These are phyloP conservation scores for Edolisoma coerulescens DNA, from an alignment of 2,113 vertebrate genomes.

Conservation along the genomic window DNA sequence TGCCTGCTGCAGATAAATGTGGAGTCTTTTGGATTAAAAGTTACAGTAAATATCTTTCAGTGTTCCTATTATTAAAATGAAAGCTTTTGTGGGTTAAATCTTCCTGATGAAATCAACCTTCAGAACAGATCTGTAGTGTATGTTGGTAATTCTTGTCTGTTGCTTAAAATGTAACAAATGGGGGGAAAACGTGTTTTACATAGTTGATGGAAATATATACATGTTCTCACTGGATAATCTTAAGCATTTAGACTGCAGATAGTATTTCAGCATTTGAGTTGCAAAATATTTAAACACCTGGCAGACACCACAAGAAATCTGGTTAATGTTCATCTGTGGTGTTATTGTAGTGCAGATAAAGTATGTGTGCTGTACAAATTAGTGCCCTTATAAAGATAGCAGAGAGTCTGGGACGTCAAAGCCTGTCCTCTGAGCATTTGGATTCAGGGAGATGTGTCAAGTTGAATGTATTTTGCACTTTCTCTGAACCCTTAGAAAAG, in stretches of 20 bases:
- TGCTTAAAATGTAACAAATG: neutral
- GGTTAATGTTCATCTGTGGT: conserved; percentile 19
- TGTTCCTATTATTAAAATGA: neutral
- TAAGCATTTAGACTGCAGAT: neutral
- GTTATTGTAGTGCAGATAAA: conserved; percentile 4
- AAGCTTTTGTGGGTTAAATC: neutral
- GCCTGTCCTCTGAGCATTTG: neutral
- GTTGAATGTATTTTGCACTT: conserved; percentile 14
- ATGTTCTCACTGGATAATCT: neutral
- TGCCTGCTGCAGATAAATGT: neutral
- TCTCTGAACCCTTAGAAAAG: conserved; percentile 38
- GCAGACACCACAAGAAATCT: neutral
- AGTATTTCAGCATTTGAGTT: neutral
- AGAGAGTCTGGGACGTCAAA: neutral
- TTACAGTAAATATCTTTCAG: neutral
- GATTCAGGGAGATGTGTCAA: neutral
- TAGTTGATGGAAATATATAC: neutral
- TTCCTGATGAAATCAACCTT: neutral
- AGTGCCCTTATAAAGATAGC: conserved; percentile 19
- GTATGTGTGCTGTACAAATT: neutral
- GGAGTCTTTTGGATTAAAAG: neutral
- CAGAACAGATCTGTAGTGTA: neutral
- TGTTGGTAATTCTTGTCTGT: neutral
- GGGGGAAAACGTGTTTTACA: neutral
- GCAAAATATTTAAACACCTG: conserved; percentile 32